Evolutionary conservation across 2,888 invertebrate species (phyloP), one percentile per base, ranked within the genome.

Genomic region (Pyrgus malvae): DNA sequence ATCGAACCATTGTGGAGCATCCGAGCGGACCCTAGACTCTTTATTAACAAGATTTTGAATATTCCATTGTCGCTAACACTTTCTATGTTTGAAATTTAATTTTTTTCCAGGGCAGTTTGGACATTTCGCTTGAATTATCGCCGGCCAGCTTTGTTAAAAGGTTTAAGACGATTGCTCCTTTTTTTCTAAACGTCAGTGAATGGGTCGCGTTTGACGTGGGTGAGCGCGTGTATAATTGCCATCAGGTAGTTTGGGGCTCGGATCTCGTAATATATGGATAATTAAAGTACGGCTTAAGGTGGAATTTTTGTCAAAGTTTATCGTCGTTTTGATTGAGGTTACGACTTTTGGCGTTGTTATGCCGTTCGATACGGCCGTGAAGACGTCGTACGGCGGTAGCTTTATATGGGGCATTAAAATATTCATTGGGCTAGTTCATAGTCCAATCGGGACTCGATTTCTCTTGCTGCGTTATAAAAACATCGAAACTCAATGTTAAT

Each of bases 91-190:
- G 69, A 82, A 80, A 79, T 82, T 80, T 69, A 70, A 78, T 73
- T 76, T 75, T 78, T 86, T 85, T 77, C 73, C 65, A 65, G 62
- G 70, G 66, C 74, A 78, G 79, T 87, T 88, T 87, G 88, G 90
- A 88, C 89, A 88, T 89, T 89, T 90, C 82, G 90, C 88, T 87
- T 90, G 89, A 89, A 82, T 87, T 90, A 90, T 89, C 80, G 82
- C 84, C 81, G 82, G 83, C 81, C 82, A 83, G 84, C 83, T 85
- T 84, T 83, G 88, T 87, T 88, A 85, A 84, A 86, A 84, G 83
- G 83, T 82, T 83, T 83, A 81, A 83, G 76, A 69, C 66, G 76
- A 48, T 76, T 80, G 78, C 74, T 79, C 78, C 74, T 78, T 82
- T 80, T 82, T 82, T 78, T 84, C 80, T 77, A 80, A 80, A 78